Evolutionary conservation across 2,797 vertebrate species (phyloP), one percentile per base, ranked within the genome.

Genomic region (Anolis apletophallus): DNA sequence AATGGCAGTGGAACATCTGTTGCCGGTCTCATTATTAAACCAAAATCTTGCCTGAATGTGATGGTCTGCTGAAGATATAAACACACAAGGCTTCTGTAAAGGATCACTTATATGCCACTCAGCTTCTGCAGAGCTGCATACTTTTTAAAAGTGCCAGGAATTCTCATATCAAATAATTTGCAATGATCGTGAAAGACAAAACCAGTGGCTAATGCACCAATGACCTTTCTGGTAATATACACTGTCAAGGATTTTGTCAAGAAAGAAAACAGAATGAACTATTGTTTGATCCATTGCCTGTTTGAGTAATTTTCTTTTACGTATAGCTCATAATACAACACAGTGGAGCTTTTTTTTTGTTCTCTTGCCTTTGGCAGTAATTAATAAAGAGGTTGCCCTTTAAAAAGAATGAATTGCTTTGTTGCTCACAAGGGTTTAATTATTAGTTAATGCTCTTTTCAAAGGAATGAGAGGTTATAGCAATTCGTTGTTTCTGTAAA

Each of bases 31-130:
- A 87, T 85, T 93, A 92, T 90, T 88, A 76, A 90, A 83, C 90
- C 90, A 57, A 90, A 93, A 80, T 0, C 0, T 90, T 88, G 88
- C 75, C 87, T 85, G 83, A n/a, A 95, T 93, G 94, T 96, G 95
- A 96, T 96, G 95, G 94, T 95, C 95, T 94, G 85, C 83, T 95
- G 94, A 84, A 93, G 91, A 92, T 59, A 83, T 50, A 93, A 92
- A 93, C 87, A 91, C 8, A 34, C 2, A 19, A 29, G 2, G 10
- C 88, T 93, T 94, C 95, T 95, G 93, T 88, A 91, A 90, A 91
- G 85, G 76, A 81, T 94, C 92, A 89, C 0, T 80, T 67, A 57
- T 83, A 79, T 9, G 0, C 82, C 84, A 89, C 86, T 12, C 81
- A 85, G 88, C 81, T 89, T 88, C 88, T 89, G 85, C 64, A 78